phyloP scores from a whole-genome alignment of 2,113 vertebrate genomes.

The Coryphaenoides rupestris region DNA sequence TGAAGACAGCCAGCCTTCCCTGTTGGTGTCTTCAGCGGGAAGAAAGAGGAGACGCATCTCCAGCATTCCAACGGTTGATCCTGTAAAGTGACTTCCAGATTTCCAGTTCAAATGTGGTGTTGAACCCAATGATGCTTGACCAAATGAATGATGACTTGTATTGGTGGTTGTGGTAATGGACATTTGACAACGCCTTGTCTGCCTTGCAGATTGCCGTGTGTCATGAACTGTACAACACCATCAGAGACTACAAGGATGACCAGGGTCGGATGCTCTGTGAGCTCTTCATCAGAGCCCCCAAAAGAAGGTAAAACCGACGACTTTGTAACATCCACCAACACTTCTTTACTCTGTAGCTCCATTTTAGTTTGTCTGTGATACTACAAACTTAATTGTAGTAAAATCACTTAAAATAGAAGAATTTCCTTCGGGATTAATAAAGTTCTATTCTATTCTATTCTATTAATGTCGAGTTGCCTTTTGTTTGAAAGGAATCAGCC shows the following conservation, averaged over 20 bases:
- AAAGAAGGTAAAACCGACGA: constrained; percentile 80
- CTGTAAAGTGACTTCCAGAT: constrained; percentile 79
- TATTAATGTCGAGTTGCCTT: background rate
- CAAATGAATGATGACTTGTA: constrained; percentile 9
- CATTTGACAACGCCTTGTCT: background rate
- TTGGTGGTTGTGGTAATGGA: background rate
- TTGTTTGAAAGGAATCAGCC: constrained; percentile 85
- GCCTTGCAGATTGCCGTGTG: constrained; percentile 90
- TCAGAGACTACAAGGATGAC: constrained; percentile 97
- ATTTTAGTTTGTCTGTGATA: background rate
- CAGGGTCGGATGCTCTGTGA: constrained; percentile 96
- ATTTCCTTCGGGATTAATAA: too few relatives aligned
- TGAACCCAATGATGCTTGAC: background rate
- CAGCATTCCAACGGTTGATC: constrained; percentile 94
- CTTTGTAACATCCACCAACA: background rate
- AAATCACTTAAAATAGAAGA: too few relatives aligned
- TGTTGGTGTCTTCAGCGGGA: constrained; percentile 82
- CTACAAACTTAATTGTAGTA: too few relatives aligned
- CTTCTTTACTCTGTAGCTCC: too few relatives aligned
- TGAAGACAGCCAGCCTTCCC: constrained; percentile 88
- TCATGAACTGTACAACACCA: constrained; percentile 96
- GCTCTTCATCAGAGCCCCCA: constrained; percentile 95
- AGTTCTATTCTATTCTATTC: too few relatives aligned
- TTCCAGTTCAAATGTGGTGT: constrained; percentile 30
- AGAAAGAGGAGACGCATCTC: constrained; percentile 91